Evolutionary conservation across 2,888 invertebrate species (phyloP).

Genomic region (Nomada flava): DNA sequence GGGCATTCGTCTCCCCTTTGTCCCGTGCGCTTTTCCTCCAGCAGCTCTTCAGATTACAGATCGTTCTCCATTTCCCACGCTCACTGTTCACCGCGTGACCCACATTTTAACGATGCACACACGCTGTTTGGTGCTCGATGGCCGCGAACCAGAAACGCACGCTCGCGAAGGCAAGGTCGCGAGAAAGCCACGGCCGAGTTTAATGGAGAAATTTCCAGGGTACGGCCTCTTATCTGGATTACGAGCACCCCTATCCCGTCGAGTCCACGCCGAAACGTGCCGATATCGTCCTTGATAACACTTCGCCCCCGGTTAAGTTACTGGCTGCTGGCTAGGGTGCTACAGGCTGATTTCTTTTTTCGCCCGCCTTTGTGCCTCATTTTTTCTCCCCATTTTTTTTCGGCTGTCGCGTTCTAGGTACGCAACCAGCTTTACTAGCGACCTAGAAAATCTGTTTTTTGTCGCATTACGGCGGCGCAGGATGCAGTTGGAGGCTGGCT

Average conservation of each 20-base stretch:
- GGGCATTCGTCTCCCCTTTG: not conserved
- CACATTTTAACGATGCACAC: conserved; percentile 32
- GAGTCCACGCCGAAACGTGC: not conserved
- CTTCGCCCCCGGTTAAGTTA: not conserved
- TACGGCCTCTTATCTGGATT: not conserved
- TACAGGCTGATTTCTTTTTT: not conserved
- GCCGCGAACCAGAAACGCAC: conserved; percentile 8
- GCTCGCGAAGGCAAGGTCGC: conserved; percentile 22
- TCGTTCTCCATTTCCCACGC: not conserved
- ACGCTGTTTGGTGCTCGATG: not conserved
- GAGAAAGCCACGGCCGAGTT: conserved; percentile 11
- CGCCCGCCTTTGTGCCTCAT: not conserved
- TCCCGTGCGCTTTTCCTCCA: not conserved
- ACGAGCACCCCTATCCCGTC: not conserved
- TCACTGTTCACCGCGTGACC: not conserved
- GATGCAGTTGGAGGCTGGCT: not conserved
- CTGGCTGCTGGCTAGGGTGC: not conserved
- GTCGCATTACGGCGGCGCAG: conserved; percentile 6
- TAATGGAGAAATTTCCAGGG: not conserved
- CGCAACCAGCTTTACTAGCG: not conserved
- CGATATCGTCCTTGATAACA: not conserved
- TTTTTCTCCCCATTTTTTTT: not conserved
- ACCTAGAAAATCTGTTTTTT: conserved; percentile 9
- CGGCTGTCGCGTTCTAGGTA: too few species aligned
- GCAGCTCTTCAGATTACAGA: conserved; percentile 21